Conservation (phyloP, 2,113 vertebrate genomes). For the Capreolus pygargus region DNA sequence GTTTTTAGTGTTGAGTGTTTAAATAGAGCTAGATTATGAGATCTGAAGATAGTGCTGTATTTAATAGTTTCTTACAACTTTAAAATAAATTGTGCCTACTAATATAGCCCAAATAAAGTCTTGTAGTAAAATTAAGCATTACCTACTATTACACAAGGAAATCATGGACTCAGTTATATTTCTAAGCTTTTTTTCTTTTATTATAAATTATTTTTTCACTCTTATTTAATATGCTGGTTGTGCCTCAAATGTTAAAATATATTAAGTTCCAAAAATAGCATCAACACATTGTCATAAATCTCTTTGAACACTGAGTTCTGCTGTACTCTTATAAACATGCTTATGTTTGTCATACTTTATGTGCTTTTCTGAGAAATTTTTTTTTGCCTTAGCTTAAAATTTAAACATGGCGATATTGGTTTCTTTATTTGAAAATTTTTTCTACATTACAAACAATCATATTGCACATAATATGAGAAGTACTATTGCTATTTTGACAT, state of each 20-base stretch:
- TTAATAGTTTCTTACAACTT: background rate
- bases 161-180: background rate
- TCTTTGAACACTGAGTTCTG: background rate
- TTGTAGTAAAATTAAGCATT: background rate
- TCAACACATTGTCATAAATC: background rate
- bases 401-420: background rate
- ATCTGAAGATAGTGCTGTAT: background rate
- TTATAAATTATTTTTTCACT: background rate
- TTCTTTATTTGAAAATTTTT: conserved; percentile 61
- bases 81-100: background rate
- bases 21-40: background rate
- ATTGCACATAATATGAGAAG: conserved; percentile 79
- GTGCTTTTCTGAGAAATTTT: conserved; percentile 9
- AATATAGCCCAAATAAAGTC: background rate
- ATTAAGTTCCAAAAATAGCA: background rate
- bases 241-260: background rate
- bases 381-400: conserved; percentile 30
- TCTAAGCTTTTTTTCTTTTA: background rate
- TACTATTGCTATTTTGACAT: conserved; percentile 85
- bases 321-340: background rate
- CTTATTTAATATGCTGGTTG: background rate
- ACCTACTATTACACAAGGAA: background rate
- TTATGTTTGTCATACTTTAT: background rate
- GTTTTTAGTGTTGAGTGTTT: background rate
- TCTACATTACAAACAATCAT: conserved; percentile 78